Base-by-base conservation (phyloP, 1,140 invertebrate genomes). In the Triops cancriformis region DNA sequence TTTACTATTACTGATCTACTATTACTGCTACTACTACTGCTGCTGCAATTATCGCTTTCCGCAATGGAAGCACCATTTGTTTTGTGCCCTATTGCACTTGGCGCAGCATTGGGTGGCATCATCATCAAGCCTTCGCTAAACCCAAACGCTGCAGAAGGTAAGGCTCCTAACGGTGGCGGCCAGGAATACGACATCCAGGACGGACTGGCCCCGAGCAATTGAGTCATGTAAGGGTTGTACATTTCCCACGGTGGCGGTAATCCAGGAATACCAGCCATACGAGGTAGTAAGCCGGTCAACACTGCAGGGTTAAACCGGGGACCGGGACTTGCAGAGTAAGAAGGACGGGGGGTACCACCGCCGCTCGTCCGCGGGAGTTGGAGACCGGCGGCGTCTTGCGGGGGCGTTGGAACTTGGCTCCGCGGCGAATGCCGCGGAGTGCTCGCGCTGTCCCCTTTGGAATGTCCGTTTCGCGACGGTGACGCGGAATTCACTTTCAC, bases 141-240 rank as follows among this genome's bases (percentile, higher is more conserved):
- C 51, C 51, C 51, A 64, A 64, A 64, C 14, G 51, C 51, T 64
- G 51, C 51, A n/a, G 51, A 64, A 23, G 51, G 51, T 64, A 64
- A 64, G 51, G 51, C 51, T 64, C 18, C 51, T 64, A 64, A 64
- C 51, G 14, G 51, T 18, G 51, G 51, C 14, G 51, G 51, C 51
- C 51, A 64, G 23, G 51, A 64, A 64, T 64, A 64, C 51, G 51
- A 64, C 51, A 64, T 64, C 51, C 51, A 64, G 51, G 51, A 64
- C 51, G 51, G 51, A 64, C 51, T 64, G 51, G 51, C 51, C 51
- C 51, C 51, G 23, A 64, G 14, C 14, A 64, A 64, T 23, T 64
- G 51, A 64, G 51, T 64, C 51, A 64, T 64, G 23, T 64, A 64
- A 23, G 51, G 51, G 51, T 64, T 64, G 51, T 64, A 64, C n/a